Evolutionary conservation across 2,888 invertebrate species (phyloP), one percentile per base, ranked within the genome.

Genomic region (Chrysotoxum bicinctum): DNA sequence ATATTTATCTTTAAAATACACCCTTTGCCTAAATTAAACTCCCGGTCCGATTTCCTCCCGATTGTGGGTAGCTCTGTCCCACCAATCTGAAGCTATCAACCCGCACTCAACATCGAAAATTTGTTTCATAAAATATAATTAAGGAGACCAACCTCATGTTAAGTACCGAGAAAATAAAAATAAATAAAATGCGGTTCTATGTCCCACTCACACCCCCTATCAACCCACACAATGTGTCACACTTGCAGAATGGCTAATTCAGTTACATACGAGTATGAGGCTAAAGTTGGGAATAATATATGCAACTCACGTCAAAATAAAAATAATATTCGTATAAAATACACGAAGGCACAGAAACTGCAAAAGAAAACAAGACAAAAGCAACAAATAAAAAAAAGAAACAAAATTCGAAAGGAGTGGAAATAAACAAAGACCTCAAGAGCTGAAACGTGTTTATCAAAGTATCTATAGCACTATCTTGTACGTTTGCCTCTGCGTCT

Each of bases 191-290:
- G 58, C 14, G 19, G 35, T 37, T 35, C 1, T 30, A 4, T 54
- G 5, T 19, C 19, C 1, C 21, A 35, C 21, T 40, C 60, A 10
- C 12, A 40, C 9, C 37, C 26, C 6, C 2, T 5, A 32, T 32
- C 30, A 56, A 12, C 56, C 32, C 56, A 26, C 9, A 43, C 23
- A 43, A 62, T 62, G 26, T 62, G 43, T 62, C 60, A 26, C 43
- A 10, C 23, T 62, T 62, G 43, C 26, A 0, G 43, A 62, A 26
- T 43, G 23, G 23, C 43, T 26, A 62, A 62, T 62, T 43, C 26
- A 43, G 43, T 62, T 62, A 62, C 23, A 43, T 26, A 40, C 16
- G 10, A 10, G 43, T n/a, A 62, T 62, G 26, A 26, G 40, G 23
- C 43, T 16, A 26, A 62, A 43, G 60, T 43, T 26, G 40, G 23